Base-by-base conservation (phyloP, 2,113 vertebrate species). In the Recurvirostra avosetta region DNA sequence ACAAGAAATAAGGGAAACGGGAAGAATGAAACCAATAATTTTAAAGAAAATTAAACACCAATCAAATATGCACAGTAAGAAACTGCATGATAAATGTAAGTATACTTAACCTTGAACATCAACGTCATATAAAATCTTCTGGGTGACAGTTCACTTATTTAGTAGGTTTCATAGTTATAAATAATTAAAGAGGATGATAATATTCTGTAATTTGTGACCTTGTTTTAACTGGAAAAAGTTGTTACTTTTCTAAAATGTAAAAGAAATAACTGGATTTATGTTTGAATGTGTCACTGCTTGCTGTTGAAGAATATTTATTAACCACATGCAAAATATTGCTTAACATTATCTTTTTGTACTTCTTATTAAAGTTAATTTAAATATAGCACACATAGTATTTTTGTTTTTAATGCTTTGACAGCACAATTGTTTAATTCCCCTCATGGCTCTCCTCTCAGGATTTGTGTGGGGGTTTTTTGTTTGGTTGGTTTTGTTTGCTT, bases 341-440 rank as follows among this genome's bases (percentile, higher is more conserved):
- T 96, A 96, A 95, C 86, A 96, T 97, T 95, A 97, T 96, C 96
- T 96, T 98, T 98, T 98, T 98, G 95, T 98, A 97, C 85, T 96
- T 96, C 97, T 96, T 97, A 98, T 97, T 98, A 98, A 98, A 97
- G 97, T 95, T 97, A 96, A 98, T 98, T 98, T 98, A 97, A 98
- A 97, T 97, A 97, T 92, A 97, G 72, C 92, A 94, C 25, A 94
- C 62, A 80, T 96, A 80, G 93, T 94, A 62, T 83, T 94, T 94
- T 90, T 73, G 67, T 65, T 88, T 95, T 98, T 94, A 76, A 74
- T 96, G 63, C 22, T 88, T 75, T 87, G 74, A 68, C 90, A 74
- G 43, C 27, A 74, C 66, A 92, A 70, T 62, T 72, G 13, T 86
- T 85, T 82, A 58, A 53, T 88, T 94, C 52, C 23, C 36, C 66